phyloP scores from a whole-genome alignment of 2,797 vertebrate species.

The Malurus splendens region DNA sequence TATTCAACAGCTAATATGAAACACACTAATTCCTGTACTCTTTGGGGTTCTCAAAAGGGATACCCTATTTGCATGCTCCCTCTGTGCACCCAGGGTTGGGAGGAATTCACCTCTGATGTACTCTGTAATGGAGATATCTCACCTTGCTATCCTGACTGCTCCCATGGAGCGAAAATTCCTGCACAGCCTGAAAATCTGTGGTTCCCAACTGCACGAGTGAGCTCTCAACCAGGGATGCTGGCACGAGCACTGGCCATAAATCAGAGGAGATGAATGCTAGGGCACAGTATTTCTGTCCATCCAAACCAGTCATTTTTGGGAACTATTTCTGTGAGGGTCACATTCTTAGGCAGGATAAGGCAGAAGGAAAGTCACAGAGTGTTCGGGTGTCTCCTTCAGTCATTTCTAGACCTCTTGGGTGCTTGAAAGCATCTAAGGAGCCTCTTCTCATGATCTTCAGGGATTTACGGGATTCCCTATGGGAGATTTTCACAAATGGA shows the following conservation, averaged over 20 bases:
- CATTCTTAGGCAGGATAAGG: not conserved
- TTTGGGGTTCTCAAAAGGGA: not conserved
- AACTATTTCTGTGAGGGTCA: not conserved
- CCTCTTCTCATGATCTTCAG: not conserved
- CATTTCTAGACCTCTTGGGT: not conserved
- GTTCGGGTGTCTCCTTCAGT: not conserved
- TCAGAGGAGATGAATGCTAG: not conserved
- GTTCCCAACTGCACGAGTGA: not conserved
- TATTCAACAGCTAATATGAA: not conserved
- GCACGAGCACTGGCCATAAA: not conserved
- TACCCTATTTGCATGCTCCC: not conserved
- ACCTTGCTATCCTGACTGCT: not conserved
- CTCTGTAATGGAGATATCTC: not conserved
- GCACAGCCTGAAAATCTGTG: not conserved
- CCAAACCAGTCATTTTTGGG: not conserved
- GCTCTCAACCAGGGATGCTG: not conserved
- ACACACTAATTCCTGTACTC: not conserved
- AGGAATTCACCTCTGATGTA: not conserved
- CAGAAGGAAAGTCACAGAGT: fast-evolving
- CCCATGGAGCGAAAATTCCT: fast-evolving
- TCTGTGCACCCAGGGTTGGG: fast-evolving
- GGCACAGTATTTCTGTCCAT: not conserved
- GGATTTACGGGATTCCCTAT: not conserved
- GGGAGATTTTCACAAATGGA: not conserved
- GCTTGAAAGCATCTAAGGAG: not conserved